phyloP scores from a whole-genome alignment of 2,797 vertebrate species.

The Clarias fuscus region DNA sequence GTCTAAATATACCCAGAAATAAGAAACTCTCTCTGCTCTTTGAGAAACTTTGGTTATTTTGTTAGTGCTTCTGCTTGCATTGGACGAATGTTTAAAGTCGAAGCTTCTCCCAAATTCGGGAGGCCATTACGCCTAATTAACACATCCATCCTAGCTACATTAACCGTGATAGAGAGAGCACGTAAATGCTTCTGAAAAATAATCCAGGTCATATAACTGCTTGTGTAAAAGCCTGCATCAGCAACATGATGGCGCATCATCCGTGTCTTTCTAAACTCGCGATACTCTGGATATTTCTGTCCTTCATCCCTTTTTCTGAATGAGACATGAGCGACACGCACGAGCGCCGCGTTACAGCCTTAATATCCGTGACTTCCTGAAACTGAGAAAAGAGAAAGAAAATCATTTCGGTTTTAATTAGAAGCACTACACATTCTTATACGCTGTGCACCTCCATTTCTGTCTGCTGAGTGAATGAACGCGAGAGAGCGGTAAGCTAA shows the following conservation, averaged over 20 bases:
- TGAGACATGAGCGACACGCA: neutral
- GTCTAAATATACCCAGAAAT: conserved; percentile 31
- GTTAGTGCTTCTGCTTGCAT: neutral
- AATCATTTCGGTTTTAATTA: conserved; percentile 32
- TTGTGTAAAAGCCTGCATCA: conserved; percentile 24
- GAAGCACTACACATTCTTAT: neutral
- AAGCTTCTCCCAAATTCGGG: conserved; percentile 1
- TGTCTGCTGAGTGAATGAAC: conserved; percentile 10
- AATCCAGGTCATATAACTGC: conserved; percentile 24
- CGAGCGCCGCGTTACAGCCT: neutral
- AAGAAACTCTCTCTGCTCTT: conserved; percentile 5
- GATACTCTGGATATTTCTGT: neutral
- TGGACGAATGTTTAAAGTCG: neutral
- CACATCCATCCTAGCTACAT: neutral
- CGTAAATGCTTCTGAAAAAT: neutral
- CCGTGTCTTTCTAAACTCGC: conserved; percentile 1
- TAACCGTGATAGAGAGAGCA: conserved; percentile 21
- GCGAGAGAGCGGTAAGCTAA: neutral
- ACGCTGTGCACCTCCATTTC: neutral
- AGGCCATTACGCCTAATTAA: neutral
- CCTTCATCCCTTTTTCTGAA: conserved; percentile 23
- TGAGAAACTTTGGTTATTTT: neutral
- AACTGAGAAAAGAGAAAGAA: neutral
- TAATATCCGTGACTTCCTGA: neutral
- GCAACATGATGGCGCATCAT: neutral